Conservation (phyloP, 2,888 invertebrate species). For the Mycalesis mineus region DNA sequence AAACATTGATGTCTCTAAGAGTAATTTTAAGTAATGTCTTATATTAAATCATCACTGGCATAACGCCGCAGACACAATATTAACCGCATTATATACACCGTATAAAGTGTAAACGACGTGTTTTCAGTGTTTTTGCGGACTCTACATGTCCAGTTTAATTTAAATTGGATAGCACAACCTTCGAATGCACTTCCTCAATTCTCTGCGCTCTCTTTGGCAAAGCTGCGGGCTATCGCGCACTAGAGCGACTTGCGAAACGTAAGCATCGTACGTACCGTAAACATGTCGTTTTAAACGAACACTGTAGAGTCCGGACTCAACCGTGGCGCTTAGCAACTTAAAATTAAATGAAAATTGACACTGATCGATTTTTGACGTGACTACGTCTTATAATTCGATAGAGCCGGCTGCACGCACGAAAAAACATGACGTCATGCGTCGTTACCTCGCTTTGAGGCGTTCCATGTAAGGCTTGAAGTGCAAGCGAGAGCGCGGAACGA, state of each 20-base stretch:
- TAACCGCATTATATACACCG: background rate
- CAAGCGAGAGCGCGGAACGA: too few relatives aligned
- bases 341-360: too few relatives aligned
- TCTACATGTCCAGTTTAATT: constrained; percentile 19
- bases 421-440: too few relatives aligned
- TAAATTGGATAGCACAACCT: constrained; percentile 23
- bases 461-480: too few relatives aligned
- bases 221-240: constrained; percentile 1
- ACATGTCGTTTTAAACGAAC: background rate
- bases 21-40: background rate
- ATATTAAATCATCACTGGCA: background rate
- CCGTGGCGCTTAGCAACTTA: too few relatives aligned
- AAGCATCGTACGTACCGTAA: background rate
- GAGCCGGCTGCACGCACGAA: too few relatives aligned
- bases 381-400: too few relatives aligned
- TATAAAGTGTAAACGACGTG: background rate
- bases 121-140: constrained; percentile 4
- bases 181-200: constrained; percentile 30
- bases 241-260: background rate
- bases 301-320: too few relatives aligned
- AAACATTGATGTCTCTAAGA: background rate
- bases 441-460: too few relatives aligned
- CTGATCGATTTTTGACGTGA: too few relatives aligned
- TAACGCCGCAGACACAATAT: background rate
- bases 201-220: constrained; percentile 27